Conservation (phyloP, 2,113 vertebrate species). For the Camelus bactrianus region DNA sequence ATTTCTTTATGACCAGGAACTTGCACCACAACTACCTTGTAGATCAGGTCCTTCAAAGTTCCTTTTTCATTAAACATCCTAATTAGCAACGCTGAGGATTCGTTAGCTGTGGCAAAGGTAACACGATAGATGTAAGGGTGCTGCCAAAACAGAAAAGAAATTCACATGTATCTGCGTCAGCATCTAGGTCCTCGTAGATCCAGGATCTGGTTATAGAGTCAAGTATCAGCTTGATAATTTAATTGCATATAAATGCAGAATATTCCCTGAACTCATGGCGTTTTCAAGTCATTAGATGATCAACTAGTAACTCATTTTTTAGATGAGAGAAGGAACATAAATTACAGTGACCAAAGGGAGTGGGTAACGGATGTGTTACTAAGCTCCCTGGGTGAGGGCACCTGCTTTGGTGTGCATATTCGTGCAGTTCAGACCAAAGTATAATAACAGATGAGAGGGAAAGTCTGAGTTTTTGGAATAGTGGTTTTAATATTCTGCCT, state of each 20-base stretch:
- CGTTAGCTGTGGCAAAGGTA: slow-evolving; percentile 94
- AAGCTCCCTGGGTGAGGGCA: background rate
- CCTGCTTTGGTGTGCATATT: background rate
- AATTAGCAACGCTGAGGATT: slow-evolving; percentile 96
- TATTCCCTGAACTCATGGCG: background rate
- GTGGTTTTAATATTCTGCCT: slow-evolving; percentile 2
- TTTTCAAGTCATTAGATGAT: background rate
- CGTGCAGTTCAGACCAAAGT: background rate
- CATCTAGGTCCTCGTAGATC: background rate
- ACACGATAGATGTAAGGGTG: slow-evolving; percentile 94
- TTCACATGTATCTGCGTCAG: background rate
- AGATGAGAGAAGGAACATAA: background rate
- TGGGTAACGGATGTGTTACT: background rate
- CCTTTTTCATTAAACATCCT: slow-evolving; percentile 95
- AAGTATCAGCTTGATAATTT: background rate
- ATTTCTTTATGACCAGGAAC: background rate
- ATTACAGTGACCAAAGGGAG: background rate
- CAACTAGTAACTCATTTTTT: background rate
- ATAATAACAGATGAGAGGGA: background rate
- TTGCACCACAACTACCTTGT: slow-evolving; percentile 91
- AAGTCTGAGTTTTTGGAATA: background rate
- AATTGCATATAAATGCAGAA: background rate
- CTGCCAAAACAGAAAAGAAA: slow-evolving; percentile 87
- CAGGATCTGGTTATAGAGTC: background rate
- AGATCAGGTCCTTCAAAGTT: slow-evolving; percentile 97